Conservation (phyloP, 2,888 invertebrate genomes). For the Liopterus haemorrhoidalis region DNA sequence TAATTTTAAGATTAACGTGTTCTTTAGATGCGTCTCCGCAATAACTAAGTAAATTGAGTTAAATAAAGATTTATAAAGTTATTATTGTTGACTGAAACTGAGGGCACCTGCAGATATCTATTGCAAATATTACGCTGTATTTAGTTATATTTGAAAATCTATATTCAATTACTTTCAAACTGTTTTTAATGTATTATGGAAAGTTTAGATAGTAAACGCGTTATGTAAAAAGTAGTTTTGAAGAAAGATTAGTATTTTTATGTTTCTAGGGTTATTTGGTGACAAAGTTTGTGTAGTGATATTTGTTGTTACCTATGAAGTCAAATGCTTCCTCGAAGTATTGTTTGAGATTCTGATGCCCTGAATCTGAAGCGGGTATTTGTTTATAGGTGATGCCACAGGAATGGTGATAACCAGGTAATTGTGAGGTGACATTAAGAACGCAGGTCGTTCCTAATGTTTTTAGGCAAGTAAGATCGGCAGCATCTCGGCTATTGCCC, state of each 20-base stretch:
- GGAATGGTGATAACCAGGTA: constrained; percentile 64
- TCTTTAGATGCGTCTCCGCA: no score
- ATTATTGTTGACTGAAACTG: no score
- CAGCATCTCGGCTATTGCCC: constrained; percentile 76
- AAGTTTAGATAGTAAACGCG: constrained; percentile 15
- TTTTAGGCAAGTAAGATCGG: constrained; percentile 60
- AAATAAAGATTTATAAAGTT: no score
- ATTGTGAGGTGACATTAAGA: constrained; percentile 73
- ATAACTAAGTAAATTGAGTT: no score
- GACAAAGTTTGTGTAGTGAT: no score
- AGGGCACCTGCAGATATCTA: no score
- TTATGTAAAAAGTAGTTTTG: constrained; percentile 9
- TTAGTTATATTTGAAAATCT: no score
- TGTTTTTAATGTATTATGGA: background rate
- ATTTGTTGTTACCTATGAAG: constrained; percentile 80
- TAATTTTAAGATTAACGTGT: no score
- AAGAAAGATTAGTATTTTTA: background rate
- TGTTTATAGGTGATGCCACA: constrained; percentile 65
- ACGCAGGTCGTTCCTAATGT: constrained; percentile 68
- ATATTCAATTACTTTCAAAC: background rate
- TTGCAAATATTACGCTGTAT: no score
- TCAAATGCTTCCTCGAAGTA: constrained; percentile 82
- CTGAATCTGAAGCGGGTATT: constrained; percentile 76
- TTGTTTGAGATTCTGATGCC: constrained; percentile 79
- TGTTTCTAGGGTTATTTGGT: no score